These are phyloP conservation scores for Margarornis squamiger DNA, from an alignment of 2,797 vertebrate genomes.

Conservation along the genomic window DNA sequence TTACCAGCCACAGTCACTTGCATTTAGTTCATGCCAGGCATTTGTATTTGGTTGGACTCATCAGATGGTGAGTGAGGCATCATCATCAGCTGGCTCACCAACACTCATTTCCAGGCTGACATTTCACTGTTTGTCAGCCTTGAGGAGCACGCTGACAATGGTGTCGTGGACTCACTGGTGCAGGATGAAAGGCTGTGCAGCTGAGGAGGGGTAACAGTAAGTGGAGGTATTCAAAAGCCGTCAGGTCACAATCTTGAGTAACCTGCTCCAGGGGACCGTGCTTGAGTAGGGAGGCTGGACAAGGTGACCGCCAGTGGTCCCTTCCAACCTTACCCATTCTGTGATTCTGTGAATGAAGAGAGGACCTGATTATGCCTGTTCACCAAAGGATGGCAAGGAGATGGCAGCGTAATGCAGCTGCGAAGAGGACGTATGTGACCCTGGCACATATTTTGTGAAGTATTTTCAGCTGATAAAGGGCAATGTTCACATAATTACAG, in stretches of 20 bases:
- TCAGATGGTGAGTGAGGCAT: neutral
- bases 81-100: neutral
- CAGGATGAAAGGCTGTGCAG: neutral
- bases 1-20: neutral
- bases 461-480: neutral
- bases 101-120: neutral
- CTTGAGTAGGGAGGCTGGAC: neutral
- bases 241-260: neutral
- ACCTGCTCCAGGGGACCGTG: neutral
- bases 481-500: neutral
- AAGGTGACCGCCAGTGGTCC: neutral
- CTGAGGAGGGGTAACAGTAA: neutral
- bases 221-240: neutral
- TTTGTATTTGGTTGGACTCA: neutral
- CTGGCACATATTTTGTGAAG: neutral
- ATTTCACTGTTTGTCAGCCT: rapidly evolving
- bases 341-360: neutral
- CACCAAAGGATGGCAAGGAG: neutral
- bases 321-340: rapidly evolving
- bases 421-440: neutral
- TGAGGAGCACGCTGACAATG: rapidly evolving
- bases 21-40: neutral
- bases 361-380: neutral
- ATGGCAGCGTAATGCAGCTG: neutral
- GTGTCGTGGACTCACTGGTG: neutral